phyloP scores from a whole-genome alignment of 2,113 vertebrate species.

The Bostrychus sinensis region DNA sequence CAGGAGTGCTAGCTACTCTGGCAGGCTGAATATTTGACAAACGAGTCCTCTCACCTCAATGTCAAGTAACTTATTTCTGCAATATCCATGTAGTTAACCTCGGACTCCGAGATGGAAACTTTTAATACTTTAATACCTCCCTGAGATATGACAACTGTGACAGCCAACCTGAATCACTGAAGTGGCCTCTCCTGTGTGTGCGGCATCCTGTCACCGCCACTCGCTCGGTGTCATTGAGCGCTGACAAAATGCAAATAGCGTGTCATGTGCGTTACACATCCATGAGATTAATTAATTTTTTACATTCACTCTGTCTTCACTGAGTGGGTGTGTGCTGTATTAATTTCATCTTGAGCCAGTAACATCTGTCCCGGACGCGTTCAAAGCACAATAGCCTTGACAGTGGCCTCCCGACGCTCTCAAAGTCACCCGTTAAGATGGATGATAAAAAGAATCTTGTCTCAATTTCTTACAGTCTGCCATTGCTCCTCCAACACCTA shows the following conservation, averaged over 20 bases:
- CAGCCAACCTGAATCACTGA: conserved; percentile 39
- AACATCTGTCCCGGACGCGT: conserved; percentile 35
- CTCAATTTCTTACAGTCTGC: conserved; percentile 18
- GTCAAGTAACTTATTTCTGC: conserved; percentile 5
- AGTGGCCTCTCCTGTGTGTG: conserved; percentile 33
- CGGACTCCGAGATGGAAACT: neutral
- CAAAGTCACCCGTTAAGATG: conserved; percentile 16
- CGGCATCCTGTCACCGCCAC: conserved; percentile 23
- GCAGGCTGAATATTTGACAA: neutral
- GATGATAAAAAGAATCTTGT: conserved; percentile 15
- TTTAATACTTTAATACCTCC: neutral
- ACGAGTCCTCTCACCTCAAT: conserved; percentile 1
- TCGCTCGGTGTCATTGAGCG: conserved; percentile 21
- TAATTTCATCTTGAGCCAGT: conserved; percentile 37
- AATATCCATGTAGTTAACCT: conserved; percentile 8
- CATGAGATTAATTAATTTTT: conserved; percentile 35
- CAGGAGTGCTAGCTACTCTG: neutral
- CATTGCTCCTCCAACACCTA: conserved; percentile 7
- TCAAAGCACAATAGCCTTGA: conserved; percentile 34
- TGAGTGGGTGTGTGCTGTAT: conserved; percentile 46
- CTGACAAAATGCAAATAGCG: conserved; percentile 39
- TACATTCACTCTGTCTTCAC: conserved; percentile 37
- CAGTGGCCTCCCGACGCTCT: conserved; percentile 12
- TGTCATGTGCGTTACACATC: conserved; percentile 27
- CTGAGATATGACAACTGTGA: conserved; percentile 9